Conservation (phyloP, 2,797 vertebrate genomes). For the Cossypha polioptera region DNA sequence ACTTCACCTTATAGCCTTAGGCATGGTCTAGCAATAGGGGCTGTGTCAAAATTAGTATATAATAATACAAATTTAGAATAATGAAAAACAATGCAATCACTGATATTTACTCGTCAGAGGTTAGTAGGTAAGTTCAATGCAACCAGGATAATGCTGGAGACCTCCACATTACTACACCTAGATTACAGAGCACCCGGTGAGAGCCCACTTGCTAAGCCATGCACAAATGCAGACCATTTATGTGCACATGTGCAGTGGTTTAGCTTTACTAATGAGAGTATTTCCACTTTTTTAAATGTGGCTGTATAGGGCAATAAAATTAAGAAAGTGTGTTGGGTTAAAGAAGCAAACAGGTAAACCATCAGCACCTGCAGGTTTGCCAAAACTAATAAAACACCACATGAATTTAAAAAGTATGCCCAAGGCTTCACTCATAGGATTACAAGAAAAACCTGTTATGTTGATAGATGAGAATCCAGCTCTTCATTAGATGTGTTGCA, state of each 20-base stretch:
- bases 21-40: neutral
- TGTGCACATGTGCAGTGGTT: neutral
- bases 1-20: neutral
- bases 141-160: neutral
- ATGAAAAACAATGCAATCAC: neutral
- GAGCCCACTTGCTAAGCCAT: fast-evolving
- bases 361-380: neutral
- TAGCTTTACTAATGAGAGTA: neutral
- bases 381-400: neutral
- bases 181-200: fast-evolving
- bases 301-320: neutral
- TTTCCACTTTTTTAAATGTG: neutral
- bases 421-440: neutral
- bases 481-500: neutral
- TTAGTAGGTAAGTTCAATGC: neutral
- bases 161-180: neutral
- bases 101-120: neutral
- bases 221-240: neutral
- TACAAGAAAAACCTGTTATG: neutral
- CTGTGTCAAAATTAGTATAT: neutral
- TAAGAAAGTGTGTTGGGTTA: neutral
- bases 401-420: neutral
- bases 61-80: neutral
- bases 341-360: neutral
- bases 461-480: neutral